Base-by-base conservation (phyloP, 2,888 invertebrate genomes). In the Cistogaster globosa region DNA sequence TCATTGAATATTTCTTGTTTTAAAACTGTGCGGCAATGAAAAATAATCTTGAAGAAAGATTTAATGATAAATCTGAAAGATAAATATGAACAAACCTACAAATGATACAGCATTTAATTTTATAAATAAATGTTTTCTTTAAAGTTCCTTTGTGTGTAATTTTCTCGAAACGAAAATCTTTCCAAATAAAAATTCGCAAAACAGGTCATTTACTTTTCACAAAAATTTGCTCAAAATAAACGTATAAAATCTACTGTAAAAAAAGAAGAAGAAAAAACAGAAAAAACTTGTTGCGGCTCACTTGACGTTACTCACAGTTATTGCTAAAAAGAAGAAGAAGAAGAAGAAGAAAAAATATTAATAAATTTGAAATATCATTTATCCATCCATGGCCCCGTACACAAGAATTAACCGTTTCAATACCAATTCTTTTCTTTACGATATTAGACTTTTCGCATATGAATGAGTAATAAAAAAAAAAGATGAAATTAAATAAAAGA, bases 291-390 rank as follows among this genome's bases (percentile, higher is more conserved):
- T 42, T 42, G 42, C 42, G 42, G 11, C 42, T 42, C 7, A 12
- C 8, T n/a, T n/a, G n/a, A n/a, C n/a, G n/a, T n/a, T 12, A 12
- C 12, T 42, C 60, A n/a, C 67, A n/a, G 57, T 45, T 16, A 16
- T 67, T 42, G 32, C 9, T 32, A 20, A 68, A 63, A 20, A 78
- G 51, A 69, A 53, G 7, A 48, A 18, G 32, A 32, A 32, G 32
- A 32, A 32, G 32, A 32, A 32, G 32, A 32, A 6, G 3, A 32
- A 32, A 32, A 32, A 32, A 53, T 14, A 63, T 53, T 53, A 67
- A 63, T 75, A 71, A 82, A 71, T 82, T 80, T 76, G 51, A 76
- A 82, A 76, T 76, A 82, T 65, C 76, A 82, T 76, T 57, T 68
- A 65, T 63, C 63, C 75, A 65, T 63, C 45, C 69, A 62, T 71